Conservation (phyloP, 2,797 vertebrate species). For the Notamacropus eugenii region DNA sequence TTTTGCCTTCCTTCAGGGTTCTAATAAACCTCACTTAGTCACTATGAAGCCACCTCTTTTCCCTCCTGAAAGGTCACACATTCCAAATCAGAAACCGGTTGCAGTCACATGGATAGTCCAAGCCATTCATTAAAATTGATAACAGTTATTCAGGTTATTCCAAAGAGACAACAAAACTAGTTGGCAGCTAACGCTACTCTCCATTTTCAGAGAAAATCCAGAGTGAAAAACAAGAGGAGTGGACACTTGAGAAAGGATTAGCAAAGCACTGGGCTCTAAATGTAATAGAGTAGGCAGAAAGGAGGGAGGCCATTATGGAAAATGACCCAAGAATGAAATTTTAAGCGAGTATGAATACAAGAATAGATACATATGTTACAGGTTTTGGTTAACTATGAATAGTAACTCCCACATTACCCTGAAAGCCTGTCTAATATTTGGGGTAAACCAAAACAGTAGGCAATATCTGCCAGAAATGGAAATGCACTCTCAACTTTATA, state of each 20-base stretch:
- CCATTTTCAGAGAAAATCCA: constrained; percentile 7
- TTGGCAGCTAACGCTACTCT: neutral
- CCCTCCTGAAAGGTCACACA: neutral
- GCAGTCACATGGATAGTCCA: neutral
- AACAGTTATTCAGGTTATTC: neutral
- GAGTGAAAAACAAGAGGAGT: neutral
- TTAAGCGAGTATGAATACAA: neutral
- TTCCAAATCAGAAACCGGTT: constrained; percentile 18
- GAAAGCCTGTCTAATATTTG: neutral
- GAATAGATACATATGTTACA: constrained; percentile 5
- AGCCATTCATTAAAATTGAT: constrained; percentile 10
- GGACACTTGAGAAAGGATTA: neutral
- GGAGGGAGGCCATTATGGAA: neutral
- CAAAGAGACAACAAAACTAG: neutral
- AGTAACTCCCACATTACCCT: neutral
- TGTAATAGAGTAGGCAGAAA: neutral
- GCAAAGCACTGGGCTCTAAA: neutral
- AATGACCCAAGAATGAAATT: neutral
- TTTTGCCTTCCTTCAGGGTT: neutral
- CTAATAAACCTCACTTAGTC: neutral
- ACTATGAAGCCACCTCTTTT: neutral
- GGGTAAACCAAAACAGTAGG: neutral
- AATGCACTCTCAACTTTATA: neutral
- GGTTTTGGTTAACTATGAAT: neutral
- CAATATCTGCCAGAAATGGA: neutral